phyloP scores from a whole-genome alignment of 2,797 vertebrate genomes.

The Parambassis ranga region DNA sequence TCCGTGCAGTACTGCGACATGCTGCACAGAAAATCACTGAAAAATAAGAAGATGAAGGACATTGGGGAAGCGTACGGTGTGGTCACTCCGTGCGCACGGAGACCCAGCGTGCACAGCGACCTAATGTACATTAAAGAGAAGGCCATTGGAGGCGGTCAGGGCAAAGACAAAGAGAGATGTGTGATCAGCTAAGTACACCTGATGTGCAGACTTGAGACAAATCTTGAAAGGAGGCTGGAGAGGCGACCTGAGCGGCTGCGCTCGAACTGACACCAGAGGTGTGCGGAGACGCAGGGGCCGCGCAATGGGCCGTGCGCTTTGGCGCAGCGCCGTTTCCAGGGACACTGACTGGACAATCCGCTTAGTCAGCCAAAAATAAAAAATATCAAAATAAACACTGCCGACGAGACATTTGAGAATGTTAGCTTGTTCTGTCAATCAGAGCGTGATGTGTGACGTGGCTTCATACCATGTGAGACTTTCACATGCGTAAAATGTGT shows the following conservation, averaged over 20 bases:
- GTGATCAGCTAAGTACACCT: conserved; percentile 85
- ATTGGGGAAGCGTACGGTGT: conserved; percentile 90
- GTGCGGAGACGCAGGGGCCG: conserved; percentile 3
- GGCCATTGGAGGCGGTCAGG: conserved; percentile 84
- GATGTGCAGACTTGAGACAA: not conserved
- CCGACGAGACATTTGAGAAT: conserved; percentile 59
- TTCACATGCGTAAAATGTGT: conserved; percentile 61
- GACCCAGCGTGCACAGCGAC: conserved; percentile 97
- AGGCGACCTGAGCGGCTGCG: conserved; percentile 13
- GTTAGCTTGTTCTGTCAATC: conserved; percentile 58
- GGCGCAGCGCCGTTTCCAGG: conserved; percentile 27
- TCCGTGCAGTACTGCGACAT: conserved; percentile 93
- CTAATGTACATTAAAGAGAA: conserved; percentile 97
- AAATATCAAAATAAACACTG: conserved; percentile 16
- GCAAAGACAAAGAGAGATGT: conserved; percentile 92
- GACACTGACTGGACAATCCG: conserved; percentile 38
- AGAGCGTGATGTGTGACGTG: conserved; percentile 61
- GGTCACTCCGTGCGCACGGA: conserved; percentile 91
- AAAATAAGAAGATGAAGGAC: conserved; percentile 85
- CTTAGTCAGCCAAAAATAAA: conserved; percentile 7
- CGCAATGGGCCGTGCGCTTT: conserved; percentile 15
- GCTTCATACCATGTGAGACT: conserved; percentile 61
- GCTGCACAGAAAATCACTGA: conserved; percentile 87
- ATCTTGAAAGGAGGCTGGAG: conserved; percentile 12
- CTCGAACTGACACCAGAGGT: conserved; percentile 7